Evolutionary conservation across 2,888 invertebrate genomes (phyloP), one percentile per base, ranked within the genome.

Genomic region (Drosophila putrida): DNA sequence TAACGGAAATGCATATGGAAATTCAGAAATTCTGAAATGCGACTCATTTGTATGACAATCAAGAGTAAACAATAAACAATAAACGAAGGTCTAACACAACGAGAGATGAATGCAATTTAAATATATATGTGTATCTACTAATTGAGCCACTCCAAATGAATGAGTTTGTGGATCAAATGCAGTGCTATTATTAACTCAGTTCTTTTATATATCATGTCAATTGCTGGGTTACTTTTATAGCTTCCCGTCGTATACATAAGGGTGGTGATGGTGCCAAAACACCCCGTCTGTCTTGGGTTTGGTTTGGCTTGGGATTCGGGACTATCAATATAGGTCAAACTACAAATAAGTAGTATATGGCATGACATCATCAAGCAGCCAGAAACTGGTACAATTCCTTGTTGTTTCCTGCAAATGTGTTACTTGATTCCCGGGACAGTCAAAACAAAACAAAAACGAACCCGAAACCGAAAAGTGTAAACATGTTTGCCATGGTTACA

Each of bases 301-400:
- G 9, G 31, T 25, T 41, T 11, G 41, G 41, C 20, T 10, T 25
- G 25, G 20, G 5, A 20, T 46, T 46, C 51, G 31, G 66, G 47
- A 73, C 58, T 25, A 33, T 38, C 15, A 77, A 84, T 66, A 85
- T 85, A 71, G 85, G 89, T 85, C 89, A 85, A 66, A 71, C 68
- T 72, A 71, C 63, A 73, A 76, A 64, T 70, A 72, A 55, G 58
- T 73, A 50, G 64, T 62, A 38, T 28, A 38, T 28, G 54, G 28
- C 51, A 80, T 88, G 89, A 83, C 89, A 87, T 87, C 81, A 82
- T 75, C 84, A 55, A 50, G 63, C 65, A 58, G 50, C 43, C 60
- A 68, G 39, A 44, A 64, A 61, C 63, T 47, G 61, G 43, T 62
- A 60, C 85, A 72, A 79, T 79, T 76, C 39, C 33, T 47, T 49